These are phyloP conservation scores for Bubalus kerabau DNA, from an alignment of 2,113 vertebrate species.

Conservation along the genomic window DNA sequence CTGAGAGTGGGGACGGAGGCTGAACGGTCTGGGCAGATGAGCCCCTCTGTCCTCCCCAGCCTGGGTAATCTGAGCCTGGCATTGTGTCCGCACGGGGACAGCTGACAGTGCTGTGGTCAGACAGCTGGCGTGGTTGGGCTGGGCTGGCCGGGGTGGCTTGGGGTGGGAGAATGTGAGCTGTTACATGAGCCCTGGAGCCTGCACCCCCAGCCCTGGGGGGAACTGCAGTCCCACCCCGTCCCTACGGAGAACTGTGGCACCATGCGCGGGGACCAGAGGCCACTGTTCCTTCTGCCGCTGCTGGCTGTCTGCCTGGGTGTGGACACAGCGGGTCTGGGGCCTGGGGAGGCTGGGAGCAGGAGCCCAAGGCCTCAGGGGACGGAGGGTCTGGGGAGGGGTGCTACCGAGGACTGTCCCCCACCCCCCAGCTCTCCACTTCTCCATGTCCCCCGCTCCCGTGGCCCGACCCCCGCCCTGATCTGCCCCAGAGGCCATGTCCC, in stretches of 20 bases:
- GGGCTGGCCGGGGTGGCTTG: neutral
- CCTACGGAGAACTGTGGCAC: neutral
- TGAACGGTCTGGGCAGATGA: neutral
- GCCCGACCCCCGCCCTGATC: fast-evolving
- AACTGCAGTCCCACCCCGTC: neutral
- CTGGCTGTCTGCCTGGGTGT: conserved; percentile 47
- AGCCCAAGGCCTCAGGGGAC: neutral
- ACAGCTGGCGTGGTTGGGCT: conserved; percentile 71
- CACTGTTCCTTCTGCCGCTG: neutral
- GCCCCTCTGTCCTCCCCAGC: neutral
- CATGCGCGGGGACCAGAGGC: neutral
- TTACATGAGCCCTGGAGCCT: conserved; percentile 14
- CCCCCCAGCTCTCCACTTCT: neutral
- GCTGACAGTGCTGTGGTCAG: conserved; percentile 70
- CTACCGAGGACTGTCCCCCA: neutral
- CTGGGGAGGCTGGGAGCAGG: neutral
- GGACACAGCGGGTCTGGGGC: neutral
- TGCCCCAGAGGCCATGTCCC: neutral
- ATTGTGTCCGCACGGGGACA: conserved; percentile 63
- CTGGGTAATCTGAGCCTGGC: conserved; percentile 50
- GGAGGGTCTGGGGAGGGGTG: neutral
- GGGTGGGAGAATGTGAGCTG: neutral
- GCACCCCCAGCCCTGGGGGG: neutral
- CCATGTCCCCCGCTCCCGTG: too few relatives aligned
- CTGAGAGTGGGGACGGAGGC: neutral